Evolutionary conservation across 2,797 vertebrate genomes (phyloP).

Genomic region (Epinephelus awoara): DNA sequence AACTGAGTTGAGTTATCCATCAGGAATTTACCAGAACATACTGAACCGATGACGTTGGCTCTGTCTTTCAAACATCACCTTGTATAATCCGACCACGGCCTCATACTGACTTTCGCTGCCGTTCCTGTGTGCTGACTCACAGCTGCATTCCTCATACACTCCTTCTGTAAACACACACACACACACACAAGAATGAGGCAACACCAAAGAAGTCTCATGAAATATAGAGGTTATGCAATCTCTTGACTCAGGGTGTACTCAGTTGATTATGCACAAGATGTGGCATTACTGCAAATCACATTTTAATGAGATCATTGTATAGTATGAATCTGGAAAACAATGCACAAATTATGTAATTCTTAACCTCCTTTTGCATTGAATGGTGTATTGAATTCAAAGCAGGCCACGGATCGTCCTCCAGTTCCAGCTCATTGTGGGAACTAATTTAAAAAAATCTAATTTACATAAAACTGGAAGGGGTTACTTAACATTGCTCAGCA

Average conservation of each 20-base stretch:
- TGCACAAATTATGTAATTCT: constrained; percentile 38
- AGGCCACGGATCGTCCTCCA: constrained; percentile 50
- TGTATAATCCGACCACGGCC: constrained; percentile 48
- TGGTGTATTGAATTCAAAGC: constrained; percentile 45
- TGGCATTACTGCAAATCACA: constrained; percentile 47
- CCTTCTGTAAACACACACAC: constrained; percentile 63
- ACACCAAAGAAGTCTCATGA: constrained; percentile 51
- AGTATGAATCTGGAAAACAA: constrained; percentile 41
- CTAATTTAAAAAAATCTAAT: constrained; percentile 60
- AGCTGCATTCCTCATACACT: constrained; percentile 54
- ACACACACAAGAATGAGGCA: constrained; percentile 62
- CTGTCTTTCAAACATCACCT: constrained; percentile 52
- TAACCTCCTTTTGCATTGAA: constrained; percentile 17
- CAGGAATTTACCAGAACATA: constrained; percentile 30
- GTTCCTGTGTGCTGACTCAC: constrained; percentile 70
- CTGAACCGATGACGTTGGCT: constrained; percentile 45
- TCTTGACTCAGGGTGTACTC: constrained; percentile 48
- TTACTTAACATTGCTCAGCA: constrained; percentile 46
- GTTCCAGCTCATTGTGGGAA: constrained; percentile 49
- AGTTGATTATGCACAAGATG: constrained; percentile 53
- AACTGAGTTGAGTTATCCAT: constrained; percentile 4
- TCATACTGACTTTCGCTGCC: constrained; percentile 42
- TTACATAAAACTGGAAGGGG: constrained; percentile 58
- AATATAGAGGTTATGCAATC: constrained; percentile 67
- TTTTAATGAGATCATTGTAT: constrained; percentile 56